Conservation (phyloP, 2,797 vertebrate genomes). For the Coccyzus lansbergi region DNA sequence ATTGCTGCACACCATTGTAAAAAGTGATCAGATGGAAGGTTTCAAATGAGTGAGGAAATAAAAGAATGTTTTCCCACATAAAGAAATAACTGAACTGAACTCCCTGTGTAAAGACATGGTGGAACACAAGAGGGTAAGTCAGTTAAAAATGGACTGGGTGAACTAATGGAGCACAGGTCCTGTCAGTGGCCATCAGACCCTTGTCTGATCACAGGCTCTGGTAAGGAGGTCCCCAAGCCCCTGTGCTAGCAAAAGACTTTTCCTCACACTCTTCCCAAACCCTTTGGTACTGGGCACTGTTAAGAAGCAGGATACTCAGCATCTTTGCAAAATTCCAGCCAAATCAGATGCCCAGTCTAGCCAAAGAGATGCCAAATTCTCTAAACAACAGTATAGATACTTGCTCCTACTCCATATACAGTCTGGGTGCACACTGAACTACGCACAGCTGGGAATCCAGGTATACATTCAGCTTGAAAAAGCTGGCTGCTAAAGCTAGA, state of each 20-base stretch:
- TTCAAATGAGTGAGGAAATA: background rate
- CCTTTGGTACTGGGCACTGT: background rate
- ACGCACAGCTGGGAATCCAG: background rate
- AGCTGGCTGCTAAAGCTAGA: background rate
- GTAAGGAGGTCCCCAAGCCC: background rate
- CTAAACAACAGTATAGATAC: background rate
- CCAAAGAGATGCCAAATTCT: background rate
- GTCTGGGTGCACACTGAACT: background rate
- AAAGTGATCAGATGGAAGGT: background rate
- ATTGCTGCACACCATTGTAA: no score
- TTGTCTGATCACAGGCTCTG: background rate
- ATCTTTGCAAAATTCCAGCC: background rate
- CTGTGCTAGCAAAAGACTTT: background rate
- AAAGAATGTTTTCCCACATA: background rate
- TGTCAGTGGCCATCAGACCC: background rate
- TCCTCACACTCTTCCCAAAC: background rate
- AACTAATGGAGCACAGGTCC: background rate
- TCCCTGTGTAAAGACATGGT: background rate
- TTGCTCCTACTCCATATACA: background rate
- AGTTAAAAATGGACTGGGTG: background rate
- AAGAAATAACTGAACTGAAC: conserved; percentile 13
- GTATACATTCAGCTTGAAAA: background rate
- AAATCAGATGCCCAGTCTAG: background rate
- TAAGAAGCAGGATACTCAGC: background rate
- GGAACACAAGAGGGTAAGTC: background rate